phyloP scores from a whole-genome alignment of 2,113 vertebrate genomes.

The Haliaeetus leucogaster region DNA sequence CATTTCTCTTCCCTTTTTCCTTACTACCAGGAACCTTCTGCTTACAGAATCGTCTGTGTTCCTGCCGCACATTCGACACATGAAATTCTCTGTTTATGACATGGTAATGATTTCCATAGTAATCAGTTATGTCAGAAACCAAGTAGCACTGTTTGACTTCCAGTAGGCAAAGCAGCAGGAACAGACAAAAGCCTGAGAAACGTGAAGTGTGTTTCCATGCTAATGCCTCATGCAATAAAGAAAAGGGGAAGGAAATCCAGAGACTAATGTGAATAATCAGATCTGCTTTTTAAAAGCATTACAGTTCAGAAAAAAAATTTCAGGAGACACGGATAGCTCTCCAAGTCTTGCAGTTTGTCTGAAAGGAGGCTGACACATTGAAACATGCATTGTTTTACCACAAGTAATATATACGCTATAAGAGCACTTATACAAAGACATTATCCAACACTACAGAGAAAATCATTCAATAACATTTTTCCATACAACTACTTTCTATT shows the following conservation, averaged over 20 bases:
- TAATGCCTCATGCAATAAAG: conserved; percentile 31
- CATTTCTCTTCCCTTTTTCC: conserved; percentile 26
- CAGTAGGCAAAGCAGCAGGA: conserved; percentile 52
- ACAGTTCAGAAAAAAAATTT: neutral
- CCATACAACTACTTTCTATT: neutral
- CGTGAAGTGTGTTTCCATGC: neutral
- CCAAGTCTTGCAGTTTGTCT: neutral
- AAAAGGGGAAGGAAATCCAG: conserved; percentile 38
- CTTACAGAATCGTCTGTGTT: conserved; percentile 48
- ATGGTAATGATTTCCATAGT: conserved; percentile 65
- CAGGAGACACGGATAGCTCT: neutral
- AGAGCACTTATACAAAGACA: neutral
- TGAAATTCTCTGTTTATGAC: conserved; percentile 63
- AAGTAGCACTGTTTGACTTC: conserved; percentile 27
- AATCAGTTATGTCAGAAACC: conserved; percentile 63
- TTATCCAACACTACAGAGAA: neutral
- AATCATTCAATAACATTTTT: neutral
- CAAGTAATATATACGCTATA: neutral
- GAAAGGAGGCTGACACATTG: neutral
- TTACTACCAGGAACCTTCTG: conserved; percentile 24
- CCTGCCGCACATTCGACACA: conserved; percentile 30
- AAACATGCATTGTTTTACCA: neutral
- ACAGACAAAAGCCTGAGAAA: conserved; percentile 60
- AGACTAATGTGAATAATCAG: neutral
- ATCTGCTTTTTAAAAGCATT: neutral